These are phyloP conservation scores for Vireo altiloquus DNA, from an alignment of 2,113 vertebrate genomes.

Conservation along the genomic window DNA sequence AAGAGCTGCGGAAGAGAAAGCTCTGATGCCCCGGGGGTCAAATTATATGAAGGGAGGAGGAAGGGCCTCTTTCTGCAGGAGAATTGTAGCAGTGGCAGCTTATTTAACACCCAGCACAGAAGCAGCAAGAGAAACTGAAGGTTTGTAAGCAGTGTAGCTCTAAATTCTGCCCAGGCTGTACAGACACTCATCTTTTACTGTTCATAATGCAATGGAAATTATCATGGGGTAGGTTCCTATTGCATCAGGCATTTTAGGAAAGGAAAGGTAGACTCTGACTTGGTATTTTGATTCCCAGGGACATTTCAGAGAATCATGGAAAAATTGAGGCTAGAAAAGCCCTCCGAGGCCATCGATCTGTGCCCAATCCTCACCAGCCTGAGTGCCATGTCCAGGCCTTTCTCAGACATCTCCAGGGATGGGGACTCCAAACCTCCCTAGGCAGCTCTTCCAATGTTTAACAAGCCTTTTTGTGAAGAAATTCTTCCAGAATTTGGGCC, in stretches of 20 bases:
- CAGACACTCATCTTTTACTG: neutral
- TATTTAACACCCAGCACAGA: neutral
- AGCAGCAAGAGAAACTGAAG: neutral
- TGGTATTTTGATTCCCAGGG: neutral
- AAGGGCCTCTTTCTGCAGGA: neutral
- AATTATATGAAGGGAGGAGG: slow-evolving; percentile 6
- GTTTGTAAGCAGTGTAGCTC: neutral
- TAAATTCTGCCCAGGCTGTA: neutral
- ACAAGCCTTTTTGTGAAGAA: neutral
- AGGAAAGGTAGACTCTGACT: neutral
- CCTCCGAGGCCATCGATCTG: fast-evolving
- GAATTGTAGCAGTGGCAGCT: neutral
- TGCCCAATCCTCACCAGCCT: neutral
- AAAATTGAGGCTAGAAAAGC: neutral
- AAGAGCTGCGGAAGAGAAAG: slow-evolving; percentile 25
- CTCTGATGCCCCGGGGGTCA: slow-evolving; percentile 12
- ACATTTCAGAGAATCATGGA: neutral
- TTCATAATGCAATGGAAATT: neutral
- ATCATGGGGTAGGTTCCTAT: fast-evolving
- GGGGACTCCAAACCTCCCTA: neutral
- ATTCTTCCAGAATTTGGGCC: neutral
- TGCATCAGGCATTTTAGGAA: neutral
- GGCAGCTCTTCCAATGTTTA: neutral
- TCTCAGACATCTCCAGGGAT: neutral
- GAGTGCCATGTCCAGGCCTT: neutral